These are phyloP conservation scores for Cistogaster globosa DNA, from an alignment of 2,888 invertebrate species.

Conservation along the genomic window DNA sequence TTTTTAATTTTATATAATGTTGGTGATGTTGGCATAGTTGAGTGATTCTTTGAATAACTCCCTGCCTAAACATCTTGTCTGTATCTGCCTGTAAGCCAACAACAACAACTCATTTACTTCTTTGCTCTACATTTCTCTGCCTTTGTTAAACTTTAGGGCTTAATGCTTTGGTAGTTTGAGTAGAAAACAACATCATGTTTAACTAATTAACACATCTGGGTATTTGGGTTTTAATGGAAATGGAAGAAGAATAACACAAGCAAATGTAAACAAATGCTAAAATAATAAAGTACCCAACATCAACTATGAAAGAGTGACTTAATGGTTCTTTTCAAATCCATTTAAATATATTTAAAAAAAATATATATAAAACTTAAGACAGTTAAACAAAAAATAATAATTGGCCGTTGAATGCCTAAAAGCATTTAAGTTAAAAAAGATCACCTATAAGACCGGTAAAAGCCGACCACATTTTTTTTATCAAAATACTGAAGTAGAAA, in stretches of 20 bases:
- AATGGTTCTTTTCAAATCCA: background rate
- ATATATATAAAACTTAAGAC: no score
- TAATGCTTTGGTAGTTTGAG: constrained; percentile 22
- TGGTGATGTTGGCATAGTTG: constrained; percentile 32
- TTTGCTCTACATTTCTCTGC: constrained; percentile 14
- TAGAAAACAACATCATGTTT: constrained; percentile 63
- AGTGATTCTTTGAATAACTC: constrained; percentile 17
- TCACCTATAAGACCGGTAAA: no score
- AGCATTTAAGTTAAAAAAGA: no score
- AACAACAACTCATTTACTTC: constrained; percentile 12
- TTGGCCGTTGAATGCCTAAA: no score
- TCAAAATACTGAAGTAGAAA: no score
- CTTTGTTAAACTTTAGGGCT: constrained; percentile 37
- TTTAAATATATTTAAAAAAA: background rate
- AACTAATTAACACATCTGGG: constrained; percentile 69
- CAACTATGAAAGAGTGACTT: constrained; percentile 34
- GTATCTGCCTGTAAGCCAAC: constrained; percentile 11
- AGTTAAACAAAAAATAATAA: no score
- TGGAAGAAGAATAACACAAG: constrained; percentile 19
- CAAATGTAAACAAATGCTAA: constrained; percentile 37
- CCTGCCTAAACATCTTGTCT: background rate
- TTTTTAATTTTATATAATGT: background rate
- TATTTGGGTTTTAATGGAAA: constrained; percentile 35
- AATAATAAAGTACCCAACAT: constrained; percentile 4
- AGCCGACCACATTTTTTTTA: no score